Percentiles rank a stretch among this genome's conserved stretches.
Conservation (phyloP, 1,140 invertebrate species). For the Camponotus pennsylvanicus region DNA sequence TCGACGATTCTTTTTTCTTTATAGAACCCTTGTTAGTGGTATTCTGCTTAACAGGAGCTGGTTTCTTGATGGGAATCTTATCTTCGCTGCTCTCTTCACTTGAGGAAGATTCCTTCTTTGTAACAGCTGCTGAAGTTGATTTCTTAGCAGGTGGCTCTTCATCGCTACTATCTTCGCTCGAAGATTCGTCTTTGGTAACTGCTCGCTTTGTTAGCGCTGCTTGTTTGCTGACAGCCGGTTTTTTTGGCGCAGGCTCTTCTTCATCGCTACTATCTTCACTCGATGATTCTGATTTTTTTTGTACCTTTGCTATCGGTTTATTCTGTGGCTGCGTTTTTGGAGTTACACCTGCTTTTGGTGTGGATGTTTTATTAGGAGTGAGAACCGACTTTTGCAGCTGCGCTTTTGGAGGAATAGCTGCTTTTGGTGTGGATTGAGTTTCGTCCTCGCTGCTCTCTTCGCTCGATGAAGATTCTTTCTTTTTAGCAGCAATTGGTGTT, state of each 20-base stretch:
- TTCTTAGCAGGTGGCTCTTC: slow-evolving; percentile 48
- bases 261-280: slow-evolving; percentile 69
- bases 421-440: slow-evolving; percentile 42
- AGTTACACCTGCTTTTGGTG: slow-evolving; percentile 10
- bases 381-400: slow-evolving; percentile 38
- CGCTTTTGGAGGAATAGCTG: slow-evolving; percentile 30
- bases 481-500: neutral
- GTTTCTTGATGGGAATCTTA: slow-evolving; percentile 60
- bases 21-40: slow-evolving; percentile 32
- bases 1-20: slow-evolving; percentile 78
- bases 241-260: slow-evolving; percentile 65
- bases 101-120: slow-evolving; percentile 67
- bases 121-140: neutral
- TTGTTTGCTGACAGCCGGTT: slow-evolving; percentile 48
- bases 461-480: slow-evolving; percentile 70
- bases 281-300: slow-evolving; percentile 64
- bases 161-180: slow-evolving; percentile 52
- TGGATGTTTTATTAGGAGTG: neutral
- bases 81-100: slow-evolving; percentile 77
- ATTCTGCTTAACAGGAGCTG: slow-evolving; percentile 43
- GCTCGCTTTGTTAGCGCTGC: neutral
- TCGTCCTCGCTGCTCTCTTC: slow-evolving; percentile 75
- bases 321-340: neutral
- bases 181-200: slow-evolving; percentile 28
- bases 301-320: slow-evolving; percentile 7